Evolutionary conservation across 2,888 invertebrate species (phyloP), one percentile per base, ranked within the genome.

Genomic region (Mechanitis messenoides): DNA sequence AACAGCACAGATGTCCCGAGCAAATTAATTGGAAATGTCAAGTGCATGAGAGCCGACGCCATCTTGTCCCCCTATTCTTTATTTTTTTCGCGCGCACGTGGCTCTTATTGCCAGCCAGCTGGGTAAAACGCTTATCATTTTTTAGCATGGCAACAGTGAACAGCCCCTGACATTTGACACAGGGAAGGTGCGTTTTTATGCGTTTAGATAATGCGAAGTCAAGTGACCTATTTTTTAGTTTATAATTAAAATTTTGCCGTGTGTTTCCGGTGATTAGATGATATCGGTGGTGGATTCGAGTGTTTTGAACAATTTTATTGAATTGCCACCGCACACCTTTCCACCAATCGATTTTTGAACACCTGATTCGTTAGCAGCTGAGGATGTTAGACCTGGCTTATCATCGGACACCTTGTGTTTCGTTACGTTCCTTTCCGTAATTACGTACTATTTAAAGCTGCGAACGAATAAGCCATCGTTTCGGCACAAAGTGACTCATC

Each of bases 1-100:
- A 79, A 80, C 80, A 74, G 78, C 87, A 88, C 89, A 89, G 89
- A 89, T 88, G 88, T 86, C 81, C 84, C 83, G 83, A 77, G 85
- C 87, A 87, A 89, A 89, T 89, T 89, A 89, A 89, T 89, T 88
- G 89, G 87, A 88, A 89, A 89, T 89, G 89, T 89, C 89, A 89
- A 89, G 89, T 89, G 87, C 89, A 87, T 79, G 80, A 77, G 76
- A 70, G 71, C 72, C 69, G 66, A 67, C 81, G 87, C 87, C 88
- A 86, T 86, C 85, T 87, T 85, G 81, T 78, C 77, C 81, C 81
- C 79, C 75, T 68, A 74, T 71, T 80, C 75, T 78, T 81, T 83
- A 77, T 74, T 84, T 85, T 85, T 86, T 84, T 78, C 74, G 73
- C 76, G 78, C 79, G 84, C 89, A 88, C 89, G 89, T 88, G 88